phyloP scores from a whole-genome alignment of 23 tunicate genomes.

The Trididemnum nubilum region DNA sequence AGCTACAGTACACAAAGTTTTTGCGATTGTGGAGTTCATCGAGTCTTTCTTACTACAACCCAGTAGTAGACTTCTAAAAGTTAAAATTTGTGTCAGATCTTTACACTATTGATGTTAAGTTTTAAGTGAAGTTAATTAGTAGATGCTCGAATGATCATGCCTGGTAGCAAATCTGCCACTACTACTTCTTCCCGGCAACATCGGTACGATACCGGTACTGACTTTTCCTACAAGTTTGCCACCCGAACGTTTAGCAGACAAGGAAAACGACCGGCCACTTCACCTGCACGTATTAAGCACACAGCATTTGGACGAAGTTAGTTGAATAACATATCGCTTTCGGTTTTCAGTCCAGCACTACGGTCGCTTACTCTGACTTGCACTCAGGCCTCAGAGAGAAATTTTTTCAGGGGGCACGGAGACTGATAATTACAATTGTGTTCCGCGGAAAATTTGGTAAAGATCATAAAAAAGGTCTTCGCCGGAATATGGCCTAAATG shows the following conservation, averaged over 20 bases:
- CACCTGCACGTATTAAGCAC: slow-evolving; percentile 3
- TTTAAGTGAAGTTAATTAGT: not conserved
- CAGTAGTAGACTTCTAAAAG: not conserved
- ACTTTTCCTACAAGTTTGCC: slow-evolving; percentile 47
- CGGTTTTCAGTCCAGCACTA: too few species aligned
- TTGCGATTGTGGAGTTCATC: too few species aligned
- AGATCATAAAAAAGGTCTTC: too few species aligned
- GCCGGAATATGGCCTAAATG: too few species aligned
- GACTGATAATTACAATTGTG: too few species aligned
- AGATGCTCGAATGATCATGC: too few species aligned
- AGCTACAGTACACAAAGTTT: too few species aligned
- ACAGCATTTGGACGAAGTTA: not conserved
- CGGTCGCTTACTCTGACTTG: too few species aligned
- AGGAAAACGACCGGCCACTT: slow-evolving; percentile 36
- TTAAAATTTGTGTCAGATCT: not conserved
- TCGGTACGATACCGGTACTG: slow-evolving; percentile 45
- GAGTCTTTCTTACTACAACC: not conserved
- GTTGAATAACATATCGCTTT: not conserved
- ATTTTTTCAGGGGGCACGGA: too few species aligned
- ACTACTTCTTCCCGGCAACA: not conserved
- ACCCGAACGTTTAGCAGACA: slow-evolving; percentile 52
- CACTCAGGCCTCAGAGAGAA: too few species aligned
- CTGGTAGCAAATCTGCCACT: slow-evolving; percentile 41
- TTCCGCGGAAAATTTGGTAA: too few species aligned
- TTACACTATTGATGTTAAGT: not conserved